Evolutionary conservation across 1,140 invertebrate genomes (phyloP).

Genomic region (Bombus waltoni): DNA sequence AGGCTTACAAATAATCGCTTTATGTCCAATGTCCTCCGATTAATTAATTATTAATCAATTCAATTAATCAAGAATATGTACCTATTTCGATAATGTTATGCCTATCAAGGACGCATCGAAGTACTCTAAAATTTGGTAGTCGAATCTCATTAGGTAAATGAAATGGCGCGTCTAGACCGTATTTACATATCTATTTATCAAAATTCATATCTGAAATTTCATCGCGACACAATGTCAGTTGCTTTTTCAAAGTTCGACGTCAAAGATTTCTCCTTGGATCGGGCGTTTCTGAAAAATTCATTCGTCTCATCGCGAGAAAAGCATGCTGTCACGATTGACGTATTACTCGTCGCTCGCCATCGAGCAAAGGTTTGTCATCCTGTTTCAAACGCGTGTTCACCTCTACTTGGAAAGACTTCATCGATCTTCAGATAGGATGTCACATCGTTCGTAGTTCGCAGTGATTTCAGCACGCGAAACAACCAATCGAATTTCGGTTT

Average conservation of each 20-base stretch:
- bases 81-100: too few relatives aligned
- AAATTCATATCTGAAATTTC: background rate
- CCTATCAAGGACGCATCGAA: too few relatives aligned
- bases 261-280: background rate
- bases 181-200: too few relatives aligned
- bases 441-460: background rate
- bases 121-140: background rate
- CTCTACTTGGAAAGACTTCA: constrained; percentile 18
- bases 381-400: constrained; percentile 20
- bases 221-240: background rate
- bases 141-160: background rate
- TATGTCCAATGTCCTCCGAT: too few relatives aligned
- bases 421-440: constrained; percentile 31
- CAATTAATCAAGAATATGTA: too few relatives aligned
- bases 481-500: constrained; percentile 1
- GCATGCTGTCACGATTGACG: constrained; percentile 32
- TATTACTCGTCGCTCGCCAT: constrained; percentile 43
- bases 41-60: background rate
- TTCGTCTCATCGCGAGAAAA: background rate
- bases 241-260: background rate
- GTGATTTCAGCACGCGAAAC: background rate
- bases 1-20: background rate
- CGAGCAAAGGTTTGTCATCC: constrained; percentile 42
- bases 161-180: background rate
- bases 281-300: constrained; percentile 21